Base-by-base conservation (phyloP, 2,113 vertebrate genomes). In the Eurypyga helias region DNA sequence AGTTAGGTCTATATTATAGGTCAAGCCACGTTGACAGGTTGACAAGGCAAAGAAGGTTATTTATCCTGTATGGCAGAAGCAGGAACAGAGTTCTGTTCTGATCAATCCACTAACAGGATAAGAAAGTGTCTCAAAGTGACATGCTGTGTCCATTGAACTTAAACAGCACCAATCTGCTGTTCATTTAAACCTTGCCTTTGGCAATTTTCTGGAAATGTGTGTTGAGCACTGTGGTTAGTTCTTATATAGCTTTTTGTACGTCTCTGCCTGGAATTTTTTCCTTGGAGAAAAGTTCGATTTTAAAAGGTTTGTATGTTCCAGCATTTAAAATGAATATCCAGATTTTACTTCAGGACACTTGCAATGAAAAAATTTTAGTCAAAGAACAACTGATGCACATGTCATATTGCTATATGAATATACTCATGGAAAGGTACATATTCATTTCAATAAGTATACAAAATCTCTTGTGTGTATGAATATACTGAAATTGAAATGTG, bases 141-240 rank as follows among this genome's bases (percentile, higher is more conserved):
- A 90, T 83, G 55, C 82, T 94, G 79, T 78, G 75, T 83, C 87
- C 88, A 83, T 62, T 94, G 85, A 96, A 96, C 71, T 93, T 85
- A 95, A 94, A 95, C 71, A 86, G n/a, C 34, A 86, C 43, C 60
- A 73, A 60, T 90, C 82, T 81, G 33, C 58, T 96, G 78, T 90
- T 96, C 78, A 86, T 91, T 93, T 93, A 86, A 96, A 92, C 62
- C n/a, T 93, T 83, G 90, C 79, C 76, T 90, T 90, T 88, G 88
- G 71, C 82, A 97, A 72, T 92, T 93, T 92, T 93, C 79, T 90
- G 55, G 51, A 88, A 88, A 88, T 70, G 12, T 62, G 51, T 86
- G 62, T 70, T 86, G 75, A 83, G 34, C 8, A 8, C 62, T 65
- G 82, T 8, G 46, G 57, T 41, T 94, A 76, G 31, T 54, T 88